Conservation (phyloP, 2,888 invertebrate genomes). For the Andrena praecox region DNA sequence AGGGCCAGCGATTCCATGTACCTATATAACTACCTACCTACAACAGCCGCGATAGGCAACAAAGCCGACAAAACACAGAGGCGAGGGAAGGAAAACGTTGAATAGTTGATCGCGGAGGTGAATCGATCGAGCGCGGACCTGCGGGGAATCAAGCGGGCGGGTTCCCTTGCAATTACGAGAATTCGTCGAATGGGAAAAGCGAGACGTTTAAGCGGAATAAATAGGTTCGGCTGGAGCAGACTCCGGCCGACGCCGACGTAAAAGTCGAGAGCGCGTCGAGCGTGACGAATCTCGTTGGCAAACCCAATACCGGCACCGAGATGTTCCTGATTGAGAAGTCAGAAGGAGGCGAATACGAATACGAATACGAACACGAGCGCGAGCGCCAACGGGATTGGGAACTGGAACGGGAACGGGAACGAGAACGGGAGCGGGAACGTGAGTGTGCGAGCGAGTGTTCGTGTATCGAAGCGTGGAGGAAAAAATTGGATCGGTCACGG, state of each 20-base stretch:
- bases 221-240: slow-evolving; percentile 25
- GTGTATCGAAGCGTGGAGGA: slow-evolving; percentile 59
- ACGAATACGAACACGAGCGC: slow-evolving; percentile 2
- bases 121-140: background rate
- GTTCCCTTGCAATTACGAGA: slow-evolving; percentile 22
- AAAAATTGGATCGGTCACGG: slow-evolving; percentile 79
- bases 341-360: slow-evolving; percentile 41
- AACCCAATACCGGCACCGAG: slow-evolving; percentile 61
- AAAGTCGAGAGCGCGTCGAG: slow-evolving; percentile 50
- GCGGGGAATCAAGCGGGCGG: background rate
- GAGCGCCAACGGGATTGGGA: background rate
- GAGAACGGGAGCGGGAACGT: slow-evolving; percentile 1
- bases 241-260: slow-evolving; percentile 28
- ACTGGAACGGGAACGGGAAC: slow-evolving; percentile 1
- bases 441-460: slow-evolving; percentile 35
- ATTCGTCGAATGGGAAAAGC: slow-evolving; percentile 22
- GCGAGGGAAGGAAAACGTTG: background rate
- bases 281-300: slow-evolving; percentile 71
- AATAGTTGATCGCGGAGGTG: background rate
- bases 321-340: slow-evolving; percentile 71
- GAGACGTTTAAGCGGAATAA: slow-evolving; percentile 49
- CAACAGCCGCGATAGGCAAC: background rate
- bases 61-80: background rate
- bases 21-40: no score
- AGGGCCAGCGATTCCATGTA: background rate